These are phyloP conservation scores for Noctua pronuba DNA, from an alignment of 2,888 invertebrate species.

Conservation along the genomic window DNA sequence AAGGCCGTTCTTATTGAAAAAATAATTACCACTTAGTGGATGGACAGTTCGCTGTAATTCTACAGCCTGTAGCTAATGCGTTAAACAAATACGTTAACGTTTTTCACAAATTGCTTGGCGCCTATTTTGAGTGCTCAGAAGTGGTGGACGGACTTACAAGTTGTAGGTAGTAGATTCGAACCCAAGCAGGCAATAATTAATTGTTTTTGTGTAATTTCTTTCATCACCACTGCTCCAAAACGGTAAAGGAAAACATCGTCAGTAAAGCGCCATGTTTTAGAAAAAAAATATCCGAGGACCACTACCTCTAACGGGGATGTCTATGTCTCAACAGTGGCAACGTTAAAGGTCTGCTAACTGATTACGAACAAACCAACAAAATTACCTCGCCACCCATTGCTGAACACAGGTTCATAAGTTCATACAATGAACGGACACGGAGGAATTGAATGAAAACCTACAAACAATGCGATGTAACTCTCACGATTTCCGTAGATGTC, in stretches of 20 bases:
- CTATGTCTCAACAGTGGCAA: not conserved
- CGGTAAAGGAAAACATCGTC: not conserved
- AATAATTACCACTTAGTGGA: slow-evolving; percentile 58
- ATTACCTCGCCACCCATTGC: not conserved
- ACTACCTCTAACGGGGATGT: not conserved
- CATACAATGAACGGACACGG: slow-evolving; percentile 55
- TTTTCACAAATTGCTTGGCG: slow-evolving; percentile 54
- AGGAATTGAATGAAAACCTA: slow-evolving; percentile 44
- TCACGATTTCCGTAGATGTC: slow-evolving; percentile 77
- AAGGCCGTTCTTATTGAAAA: slow-evolving; percentile 56
- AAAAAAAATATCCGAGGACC: not conserved
- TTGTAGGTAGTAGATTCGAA: not conserved
- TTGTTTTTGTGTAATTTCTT: not conserved
- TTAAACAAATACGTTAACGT: slow-evolving; percentile 47
- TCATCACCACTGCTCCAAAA: not conserved
- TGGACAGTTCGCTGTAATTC: slow-evolving; percentile 57
- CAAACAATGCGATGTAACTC: slow-evolving; percentile 63
- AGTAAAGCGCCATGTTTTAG: not conserved
- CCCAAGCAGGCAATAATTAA: not conserved
- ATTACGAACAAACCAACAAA: not conserved
- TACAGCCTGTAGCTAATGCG: slow-evolving; percentile 37
- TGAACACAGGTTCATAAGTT: slow-evolving; percentile 3
- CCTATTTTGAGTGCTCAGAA: slow-evolving; percentile 26
- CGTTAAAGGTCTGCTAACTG: not conserved
- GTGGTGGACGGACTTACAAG: not conserved